Percentiles rank a stretch among this genome's conserved stretches.
phyloP scores from a whole-genome alignment of 2,797 vertebrate species.

The Threskiornis aethiopicus region DNA sequence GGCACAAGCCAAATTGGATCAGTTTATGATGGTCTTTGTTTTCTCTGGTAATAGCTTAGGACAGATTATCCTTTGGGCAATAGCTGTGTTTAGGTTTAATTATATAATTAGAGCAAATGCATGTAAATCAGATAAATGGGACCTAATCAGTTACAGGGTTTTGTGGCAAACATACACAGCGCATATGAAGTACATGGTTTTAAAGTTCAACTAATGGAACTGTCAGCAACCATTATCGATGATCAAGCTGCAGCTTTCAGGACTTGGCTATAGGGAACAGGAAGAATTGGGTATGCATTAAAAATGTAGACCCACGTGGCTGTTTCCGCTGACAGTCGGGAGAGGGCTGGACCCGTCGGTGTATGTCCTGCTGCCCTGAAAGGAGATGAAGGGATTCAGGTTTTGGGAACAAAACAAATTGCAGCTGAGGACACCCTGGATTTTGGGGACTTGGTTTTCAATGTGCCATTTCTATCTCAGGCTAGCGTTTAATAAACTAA shows the following conservation, averaged over 20 bases:
- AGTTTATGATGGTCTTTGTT: not conserved
- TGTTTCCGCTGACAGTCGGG: not conserved
- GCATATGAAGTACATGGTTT: not conserved
- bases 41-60: not conserved
- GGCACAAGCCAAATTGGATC: not conserved
- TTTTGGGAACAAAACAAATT: not conserved
- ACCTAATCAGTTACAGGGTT: not conserved
- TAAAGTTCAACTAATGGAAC: not conserved
- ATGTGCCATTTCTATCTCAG: not conserved
- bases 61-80: conserved; percentile 25
- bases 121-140: not conserved
- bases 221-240: conserved; percentile 19
- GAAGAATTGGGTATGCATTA: not conserved
- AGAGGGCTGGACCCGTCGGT: not conserved
- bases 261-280: not conserved
- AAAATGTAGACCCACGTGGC: not conserved
- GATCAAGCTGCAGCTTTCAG: not conserved
- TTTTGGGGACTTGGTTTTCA: not conserved
- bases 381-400: not conserved
- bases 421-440: not conserved
- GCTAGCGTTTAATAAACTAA: not conserved
- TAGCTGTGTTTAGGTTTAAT: conserved; percentile 23
- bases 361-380: not conserved
- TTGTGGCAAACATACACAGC: not conserved
- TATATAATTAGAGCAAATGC: not conserved